Conservation (phyloP, 2,888 invertebrate species). For the Diachrysia chrysitis region DNA sequence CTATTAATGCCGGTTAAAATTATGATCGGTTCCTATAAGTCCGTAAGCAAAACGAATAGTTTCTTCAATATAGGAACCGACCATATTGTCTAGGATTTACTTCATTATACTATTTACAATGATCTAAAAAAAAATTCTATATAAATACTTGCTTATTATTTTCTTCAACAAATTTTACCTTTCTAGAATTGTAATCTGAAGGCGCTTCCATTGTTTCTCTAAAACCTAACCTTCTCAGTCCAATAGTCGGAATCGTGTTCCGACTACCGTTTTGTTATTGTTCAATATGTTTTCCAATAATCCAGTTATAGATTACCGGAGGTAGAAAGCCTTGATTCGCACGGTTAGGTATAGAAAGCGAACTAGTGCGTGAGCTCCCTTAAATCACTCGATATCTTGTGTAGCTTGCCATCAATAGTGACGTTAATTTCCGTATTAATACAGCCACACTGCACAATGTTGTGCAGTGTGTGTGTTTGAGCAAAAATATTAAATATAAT, state of each 20-base stretch:
- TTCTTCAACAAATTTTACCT: neutral
- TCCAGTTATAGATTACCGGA: constrained; percentile 81
- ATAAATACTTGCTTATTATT: no score
- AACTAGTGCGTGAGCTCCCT: constrained; percentile 67
- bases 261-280: constrained; percentile 86
- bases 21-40: no score
- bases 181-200: neutral
- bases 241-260: constrained; percentile 76
- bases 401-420: constrained; percentile 46
- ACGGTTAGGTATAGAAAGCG: constrained; percentile 74
- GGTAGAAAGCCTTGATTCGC: constrained; percentile 77
- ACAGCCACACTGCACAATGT: constrained; percentile 10
- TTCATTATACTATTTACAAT: no score
- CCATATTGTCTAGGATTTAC: no score
- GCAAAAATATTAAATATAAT: neutral
- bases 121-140: no score
- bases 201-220: constrained; percentile 64
- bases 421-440: constrained; percentile 49
- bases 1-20: no score
- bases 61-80: no score
- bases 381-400: constrained; percentile 58
- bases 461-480: constrained; percentile 28
- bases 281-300: constrained; percentile 88
- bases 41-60: no score
- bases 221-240: constrained; percentile 59